These are phyloP conservation scores for Podiceps cristatus DNA, from an alignment of 2,113 vertebrate species.

Conservation along the genomic window DNA sequence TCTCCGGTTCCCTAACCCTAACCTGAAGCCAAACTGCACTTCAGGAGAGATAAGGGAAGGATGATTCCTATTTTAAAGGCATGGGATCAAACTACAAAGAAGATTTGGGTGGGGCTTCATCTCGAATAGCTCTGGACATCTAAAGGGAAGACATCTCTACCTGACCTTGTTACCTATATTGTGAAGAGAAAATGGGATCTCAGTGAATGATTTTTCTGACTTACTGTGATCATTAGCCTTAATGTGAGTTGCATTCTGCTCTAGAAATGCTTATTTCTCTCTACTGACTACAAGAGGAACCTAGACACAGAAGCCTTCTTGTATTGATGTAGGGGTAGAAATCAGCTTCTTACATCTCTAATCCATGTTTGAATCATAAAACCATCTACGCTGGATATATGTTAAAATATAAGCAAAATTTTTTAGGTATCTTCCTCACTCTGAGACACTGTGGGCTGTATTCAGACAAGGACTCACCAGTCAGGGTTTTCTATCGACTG, in stretches of 20 bases:
- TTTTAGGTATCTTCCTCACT: neutral
- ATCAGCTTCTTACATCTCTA: neutral
- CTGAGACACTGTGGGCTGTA: neutral
- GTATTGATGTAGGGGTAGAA: neutral
- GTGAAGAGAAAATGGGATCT: neutral
- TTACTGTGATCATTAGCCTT: neutral
- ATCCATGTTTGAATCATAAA: neutral
- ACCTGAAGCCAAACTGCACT: neutral
- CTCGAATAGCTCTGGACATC: neutral
- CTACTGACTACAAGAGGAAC: neutral
- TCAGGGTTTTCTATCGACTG: neutral
- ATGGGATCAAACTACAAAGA: neutral
- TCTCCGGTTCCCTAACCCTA: neutral
- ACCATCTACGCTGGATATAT: neutral
- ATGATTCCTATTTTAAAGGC: neutral
- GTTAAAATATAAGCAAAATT: neutral
- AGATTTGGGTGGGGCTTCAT: neutral
- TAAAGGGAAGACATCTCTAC: neutral
- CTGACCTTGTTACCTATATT: neutral
- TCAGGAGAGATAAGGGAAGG: neutral
- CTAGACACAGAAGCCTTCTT: neutral
- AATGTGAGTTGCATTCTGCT: neutral
- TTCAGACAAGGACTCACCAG: neutral
- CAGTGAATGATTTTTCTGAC: neutral
- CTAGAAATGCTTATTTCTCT: neutral